Evolutionary conservation across 2,888 invertebrate genomes (phyloP).

Genomic region (Andrena minutula): DNA sequence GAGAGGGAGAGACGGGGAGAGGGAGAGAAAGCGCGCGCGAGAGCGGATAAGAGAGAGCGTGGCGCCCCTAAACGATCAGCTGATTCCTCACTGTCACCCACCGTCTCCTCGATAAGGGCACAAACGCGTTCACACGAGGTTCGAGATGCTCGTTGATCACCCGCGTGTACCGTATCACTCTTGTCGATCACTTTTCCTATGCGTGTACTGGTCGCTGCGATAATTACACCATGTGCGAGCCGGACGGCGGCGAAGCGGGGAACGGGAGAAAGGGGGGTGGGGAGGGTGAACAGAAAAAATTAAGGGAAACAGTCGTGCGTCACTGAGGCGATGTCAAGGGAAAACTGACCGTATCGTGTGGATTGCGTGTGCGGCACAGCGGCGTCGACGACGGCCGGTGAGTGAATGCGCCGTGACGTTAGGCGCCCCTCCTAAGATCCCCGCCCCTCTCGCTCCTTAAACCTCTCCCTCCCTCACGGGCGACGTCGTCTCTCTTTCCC

Average conservation of each 20-base stretch:
- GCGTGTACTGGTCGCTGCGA: not conserved
- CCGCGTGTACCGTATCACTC: conserved; percentile 23
- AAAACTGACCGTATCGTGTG: conserved; percentile 81
- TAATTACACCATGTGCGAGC: not conserved
- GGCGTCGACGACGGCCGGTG: conserved; percentile 84
- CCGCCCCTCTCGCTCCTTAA: conserved; percentile 72
- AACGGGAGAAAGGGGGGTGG: not conserved
- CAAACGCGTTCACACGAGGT: conserved; percentile 33
- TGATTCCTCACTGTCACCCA: conserved; percentile 73
- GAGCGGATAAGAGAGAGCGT: conserved; percentile 41
- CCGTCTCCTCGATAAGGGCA: conserved; percentile 45
- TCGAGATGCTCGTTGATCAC: conserved; percentile 7
- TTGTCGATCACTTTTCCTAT: conserved; percentile 18
- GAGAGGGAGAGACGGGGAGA: conserved; percentile 11
- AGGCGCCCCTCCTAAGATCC: conserved; percentile 82
- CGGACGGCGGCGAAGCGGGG: not conserved
- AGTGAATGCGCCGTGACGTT: conserved; percentile 83
- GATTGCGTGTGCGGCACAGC: conserved; percentile 79
- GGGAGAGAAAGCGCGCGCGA: conserved; percentile 26
- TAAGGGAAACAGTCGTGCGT: conserved; percentile 35
- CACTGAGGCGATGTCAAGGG: conserved; percentile 57
- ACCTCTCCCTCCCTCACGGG: conserved; percentile 56
- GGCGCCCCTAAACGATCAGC: conserved; percentile 74
- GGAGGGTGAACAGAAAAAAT: not conserved
- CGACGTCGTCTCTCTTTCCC: conserved; percentile 53